phyloP scores from a whole-genome alignment of 2,113 vertebrate genomes.

The Epinephelus moara region DNA sequence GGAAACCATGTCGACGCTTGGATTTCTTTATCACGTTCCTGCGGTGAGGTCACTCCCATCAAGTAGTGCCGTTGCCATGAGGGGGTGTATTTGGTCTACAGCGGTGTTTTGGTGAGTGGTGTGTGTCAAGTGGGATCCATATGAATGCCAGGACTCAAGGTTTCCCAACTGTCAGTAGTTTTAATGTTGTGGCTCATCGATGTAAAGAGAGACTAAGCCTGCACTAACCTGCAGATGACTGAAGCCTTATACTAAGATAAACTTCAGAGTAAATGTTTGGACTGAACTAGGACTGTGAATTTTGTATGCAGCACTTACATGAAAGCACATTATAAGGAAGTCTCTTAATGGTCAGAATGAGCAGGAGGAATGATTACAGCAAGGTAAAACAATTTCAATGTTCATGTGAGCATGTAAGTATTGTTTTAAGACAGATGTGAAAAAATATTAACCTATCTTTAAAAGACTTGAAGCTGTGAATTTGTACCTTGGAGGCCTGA shows the following conservation, averaged over 20 bases:
- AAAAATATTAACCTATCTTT: neutral
- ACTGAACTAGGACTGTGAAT: neutral
- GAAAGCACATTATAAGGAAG: neutral
- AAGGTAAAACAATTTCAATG: neutral
- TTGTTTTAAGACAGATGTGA: neutral
- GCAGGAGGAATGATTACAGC: neutral
- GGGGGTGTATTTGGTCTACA: no score
- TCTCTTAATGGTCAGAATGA: neutral
- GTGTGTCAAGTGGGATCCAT: no score
- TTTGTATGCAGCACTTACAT: neutral
- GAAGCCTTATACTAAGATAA: neutral
- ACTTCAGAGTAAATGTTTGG: neutral
- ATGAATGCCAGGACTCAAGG: no score
- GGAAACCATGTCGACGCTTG: no score
- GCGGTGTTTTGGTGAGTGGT: no score
- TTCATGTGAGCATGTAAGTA: neutral
- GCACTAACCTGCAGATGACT: no score
- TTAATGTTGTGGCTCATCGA: no score
- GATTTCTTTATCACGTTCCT: no score
- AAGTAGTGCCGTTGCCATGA: no score
- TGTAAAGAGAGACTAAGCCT: no score
- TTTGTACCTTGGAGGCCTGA: conserved; percentile 94
- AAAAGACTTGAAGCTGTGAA: neutral
- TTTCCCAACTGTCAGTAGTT: no score
- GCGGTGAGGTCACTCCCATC: no score